Evolutionary conservation across 2,113 vertebrate species (phyloP).

Genomic region (Lophius piscatorius): DNA sequence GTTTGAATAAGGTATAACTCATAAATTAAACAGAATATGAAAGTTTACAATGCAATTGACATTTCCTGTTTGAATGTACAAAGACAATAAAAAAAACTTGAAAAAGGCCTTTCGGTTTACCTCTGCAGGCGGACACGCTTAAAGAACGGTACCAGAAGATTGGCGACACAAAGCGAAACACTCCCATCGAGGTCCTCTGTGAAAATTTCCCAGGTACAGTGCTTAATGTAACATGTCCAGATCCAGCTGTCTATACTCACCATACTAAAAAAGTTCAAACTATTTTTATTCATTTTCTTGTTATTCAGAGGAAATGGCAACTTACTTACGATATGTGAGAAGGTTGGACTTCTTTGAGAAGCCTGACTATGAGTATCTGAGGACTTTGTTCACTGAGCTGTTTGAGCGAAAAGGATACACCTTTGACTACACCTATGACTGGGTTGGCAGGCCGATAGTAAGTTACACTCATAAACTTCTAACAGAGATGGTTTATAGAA

Average conservation of each 20-base stretch:
- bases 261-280: no score
- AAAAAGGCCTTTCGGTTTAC: conserved; percentile 5
- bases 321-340: conserved; percentile 95
- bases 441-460: conserved; percentile 97
- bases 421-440: conserved; percentile 97
- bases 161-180: conserved; percentile 98
- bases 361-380: conserved; percentile 96
- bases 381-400: conserved; percentile 95
- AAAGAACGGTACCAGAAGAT: conserved; percentile 99
- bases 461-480: conserved; percentile 67
- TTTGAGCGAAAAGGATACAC: conserved; percentile 98
- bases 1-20: no score
- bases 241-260: no score
- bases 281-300: no score
- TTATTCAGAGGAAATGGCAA: conserved; percentile 97
- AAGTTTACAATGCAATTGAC: no score
- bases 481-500: neutral
- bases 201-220: conserved; percentile 95
- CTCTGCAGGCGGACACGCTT: conserved; percentile 92
- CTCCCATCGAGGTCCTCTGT: conserved; percentile 98
- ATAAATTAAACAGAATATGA: no score
- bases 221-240: neutral
- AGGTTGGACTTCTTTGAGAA: conserved; percentile 98
- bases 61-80: no score
- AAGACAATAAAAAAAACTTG: no score